These are phyloP conservation scores for Rhombomys opimus DNA, from an alignment of 2,113 vertebrate species.

Conservation along the genomic window DNA sequence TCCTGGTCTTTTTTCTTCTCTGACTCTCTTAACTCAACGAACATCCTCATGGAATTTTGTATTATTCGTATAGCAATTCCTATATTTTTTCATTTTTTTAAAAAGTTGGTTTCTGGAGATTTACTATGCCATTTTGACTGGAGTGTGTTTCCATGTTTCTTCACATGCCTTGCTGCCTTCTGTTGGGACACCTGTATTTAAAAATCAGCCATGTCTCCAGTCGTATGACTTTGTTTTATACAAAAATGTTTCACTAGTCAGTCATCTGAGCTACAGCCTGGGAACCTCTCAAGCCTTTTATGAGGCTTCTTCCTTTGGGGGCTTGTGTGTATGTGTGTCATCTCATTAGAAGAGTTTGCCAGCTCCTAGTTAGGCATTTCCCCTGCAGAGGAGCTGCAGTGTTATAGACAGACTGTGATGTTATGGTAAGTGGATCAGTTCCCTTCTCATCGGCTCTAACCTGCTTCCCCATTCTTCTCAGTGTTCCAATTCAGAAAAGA, in stretches of 20 bases:
- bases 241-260: neutral
- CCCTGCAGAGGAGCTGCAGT: too few species aligned
- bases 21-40: neutral
- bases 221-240: neutral
- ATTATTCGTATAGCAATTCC: neutral
- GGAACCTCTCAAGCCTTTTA: neutral
- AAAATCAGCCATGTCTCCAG: neutral
- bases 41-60: neutral
- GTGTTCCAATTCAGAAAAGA: neutral
- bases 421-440: neutral
- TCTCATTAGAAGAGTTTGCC: neutral
- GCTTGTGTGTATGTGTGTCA: neutral
- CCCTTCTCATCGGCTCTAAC: neutral
- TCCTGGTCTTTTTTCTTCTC: neutral
- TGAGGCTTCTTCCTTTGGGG: neutral
- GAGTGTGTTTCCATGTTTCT: neutral
- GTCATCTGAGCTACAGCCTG: neutral
- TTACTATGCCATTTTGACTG: neutral
- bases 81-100: neutral
- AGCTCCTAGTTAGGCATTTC: neutral
- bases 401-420: neutral
- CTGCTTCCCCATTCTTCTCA: neutral
- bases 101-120: neutral
- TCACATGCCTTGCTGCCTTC: neutral
- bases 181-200: neutral